A percentile compares a stretch with the other conserved stretches of the same genome.
phyloP scores from a whole-genome alignment of 92 coral and sea anemone species.

The Epizoanthus ramosus region DNA sequence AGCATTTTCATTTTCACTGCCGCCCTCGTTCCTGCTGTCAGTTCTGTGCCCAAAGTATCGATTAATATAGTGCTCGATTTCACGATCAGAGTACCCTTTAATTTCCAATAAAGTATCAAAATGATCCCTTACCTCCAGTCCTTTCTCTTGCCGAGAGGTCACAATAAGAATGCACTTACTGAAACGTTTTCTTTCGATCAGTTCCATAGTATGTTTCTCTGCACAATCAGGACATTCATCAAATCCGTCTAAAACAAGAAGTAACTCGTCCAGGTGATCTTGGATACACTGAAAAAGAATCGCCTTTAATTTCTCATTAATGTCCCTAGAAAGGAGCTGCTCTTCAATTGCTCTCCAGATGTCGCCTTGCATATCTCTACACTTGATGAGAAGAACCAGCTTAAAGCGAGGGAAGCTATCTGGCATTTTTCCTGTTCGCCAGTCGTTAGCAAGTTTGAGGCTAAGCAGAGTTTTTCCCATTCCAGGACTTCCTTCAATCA shows the following conservation, averaged over 20 bases:
- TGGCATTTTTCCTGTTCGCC: background rate
- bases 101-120: background rate
- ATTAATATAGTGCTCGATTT: no score
- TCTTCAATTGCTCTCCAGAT: background rate
- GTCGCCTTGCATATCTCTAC: background rate
- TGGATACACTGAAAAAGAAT: background rate
- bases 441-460: background rate
- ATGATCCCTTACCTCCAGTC: background rate
- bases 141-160: background rate
- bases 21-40: no score
- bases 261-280: background rate
- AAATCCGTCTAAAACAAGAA: background rate
- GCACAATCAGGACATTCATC: background rate
- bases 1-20: no score
- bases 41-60: no score
- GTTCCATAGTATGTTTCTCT: background rate
- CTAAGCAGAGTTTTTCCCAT: background rate
- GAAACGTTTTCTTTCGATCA: background rate
- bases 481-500: background rate
- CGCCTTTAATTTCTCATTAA: background rate
- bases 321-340: background rate
- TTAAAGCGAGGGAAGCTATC: background rate
- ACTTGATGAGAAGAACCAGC: background rate
- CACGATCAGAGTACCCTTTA: background rate
- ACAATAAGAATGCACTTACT: background rate